Conservation (phyloP, 2,113 vertebrate genomes). For the Trematocara macrostoma region DNA sequence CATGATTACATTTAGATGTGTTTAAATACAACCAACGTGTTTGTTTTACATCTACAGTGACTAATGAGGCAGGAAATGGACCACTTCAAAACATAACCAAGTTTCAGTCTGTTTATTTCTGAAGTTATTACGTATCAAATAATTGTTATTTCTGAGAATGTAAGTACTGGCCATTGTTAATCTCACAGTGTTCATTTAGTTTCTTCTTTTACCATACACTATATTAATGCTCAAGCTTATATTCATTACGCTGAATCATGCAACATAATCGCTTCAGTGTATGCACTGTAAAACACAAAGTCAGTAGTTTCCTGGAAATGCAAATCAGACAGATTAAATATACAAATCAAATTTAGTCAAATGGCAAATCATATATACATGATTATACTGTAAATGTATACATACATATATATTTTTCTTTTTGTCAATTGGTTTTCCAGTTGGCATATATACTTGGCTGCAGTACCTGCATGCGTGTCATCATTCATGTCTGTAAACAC, state of each 20-base stretch:
- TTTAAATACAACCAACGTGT: neutral
- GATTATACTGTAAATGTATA: neutral
- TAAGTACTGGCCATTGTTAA: neutral
- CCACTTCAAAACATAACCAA: neutral
- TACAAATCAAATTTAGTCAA: neutral
- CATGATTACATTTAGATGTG: neutral
- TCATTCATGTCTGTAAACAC: neutral
- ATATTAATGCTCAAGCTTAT: neutral
- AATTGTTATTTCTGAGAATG: neutral
- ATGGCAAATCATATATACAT: neutral
- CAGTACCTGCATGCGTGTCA: neutral
- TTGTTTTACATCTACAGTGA: neutral
- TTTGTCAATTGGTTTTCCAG: neutral
- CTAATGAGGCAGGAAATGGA: neutral
- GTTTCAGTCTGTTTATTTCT: neutral
- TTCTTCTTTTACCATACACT: neutral
- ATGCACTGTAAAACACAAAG: neutral
- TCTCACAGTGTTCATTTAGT: neutral
- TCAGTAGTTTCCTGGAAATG: neutral
- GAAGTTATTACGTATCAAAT: neutral
- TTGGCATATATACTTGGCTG: neutral
- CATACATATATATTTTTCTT: neutral
- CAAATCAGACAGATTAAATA: neutral
- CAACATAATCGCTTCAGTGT: neutral
- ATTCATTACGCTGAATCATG: neutral